A percentile compares a stretch with the other conserved stretches of the same genome.
phyloP scores from a whole-genome alignment of 2,888 invertebrate genomes.

The Mycalesis mineus region DNA sequence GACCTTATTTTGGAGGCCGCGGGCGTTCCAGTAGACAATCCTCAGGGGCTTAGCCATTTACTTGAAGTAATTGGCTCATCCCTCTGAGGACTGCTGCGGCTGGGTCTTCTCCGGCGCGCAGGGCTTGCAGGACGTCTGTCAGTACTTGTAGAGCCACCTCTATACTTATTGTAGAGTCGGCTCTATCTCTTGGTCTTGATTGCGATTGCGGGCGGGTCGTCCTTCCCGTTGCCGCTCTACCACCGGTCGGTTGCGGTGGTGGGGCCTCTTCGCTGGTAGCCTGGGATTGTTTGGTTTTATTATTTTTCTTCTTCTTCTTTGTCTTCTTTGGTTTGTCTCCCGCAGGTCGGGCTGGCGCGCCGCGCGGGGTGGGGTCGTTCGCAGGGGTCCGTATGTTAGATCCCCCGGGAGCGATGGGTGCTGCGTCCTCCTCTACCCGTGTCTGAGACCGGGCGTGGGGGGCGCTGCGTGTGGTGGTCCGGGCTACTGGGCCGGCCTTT shows the following conservation, averaged over 20 bases:
- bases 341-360: too few relatives aligned
- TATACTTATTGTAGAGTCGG: not conserved
- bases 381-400: not conserved
- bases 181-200: too few relatives aligned
- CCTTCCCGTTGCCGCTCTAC: not conserved
- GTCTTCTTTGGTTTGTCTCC: too few relatives aligned
- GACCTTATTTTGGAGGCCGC: not conserved
- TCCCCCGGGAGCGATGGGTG: not conserved
- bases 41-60: not conserved
- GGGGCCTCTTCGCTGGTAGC: too few relatives aligned
- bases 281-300: not conserved
- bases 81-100: not conserved
- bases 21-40: not conserved
- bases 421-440: too few relatives aligned
- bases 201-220: too few relatives aligned
- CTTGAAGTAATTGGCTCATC: not conserved
- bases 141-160: not conserved
- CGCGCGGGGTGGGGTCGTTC: not conserved
- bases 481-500: conserved; percentile 19
- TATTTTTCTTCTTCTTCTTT: not conserved
- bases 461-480: conserved; percentile 21
- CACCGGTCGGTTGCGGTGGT: too few relatives aligned
- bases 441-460: conserved; percentile 17
- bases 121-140: not conserved
- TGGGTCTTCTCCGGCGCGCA: not conserved